A percentile compares a stretch with the other conserved stretches of the same genome.
Conservation (phyloP, 2,888 invertebrate genomes). For the Cepaea hortensis region DNA sequence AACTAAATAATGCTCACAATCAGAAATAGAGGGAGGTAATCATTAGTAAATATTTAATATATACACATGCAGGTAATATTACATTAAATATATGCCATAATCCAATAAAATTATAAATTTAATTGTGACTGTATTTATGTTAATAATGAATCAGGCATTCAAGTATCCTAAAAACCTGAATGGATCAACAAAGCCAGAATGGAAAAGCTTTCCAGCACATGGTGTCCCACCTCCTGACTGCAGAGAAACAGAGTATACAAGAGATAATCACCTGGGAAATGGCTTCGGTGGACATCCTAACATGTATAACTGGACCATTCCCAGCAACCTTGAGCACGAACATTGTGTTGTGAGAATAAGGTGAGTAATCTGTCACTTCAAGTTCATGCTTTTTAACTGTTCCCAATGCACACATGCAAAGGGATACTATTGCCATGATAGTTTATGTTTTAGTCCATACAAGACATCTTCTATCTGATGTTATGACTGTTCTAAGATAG, state of each 20-base stretch:
- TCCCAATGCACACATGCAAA: no score
- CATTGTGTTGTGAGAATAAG: conserved; percentile 74
- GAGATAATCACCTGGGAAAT: conserved; percentile 76
- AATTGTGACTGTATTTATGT: not conserved
- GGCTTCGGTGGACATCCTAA: conserved; percentile 71
- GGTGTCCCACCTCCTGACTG: conserved; percentile 73
- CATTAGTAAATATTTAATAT: no score
- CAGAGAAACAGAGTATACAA: conserved; percentile 72
- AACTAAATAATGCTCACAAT: no score
- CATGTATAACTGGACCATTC: conserved; percentile 75
- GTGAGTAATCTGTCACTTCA: conserved; percentile 51
- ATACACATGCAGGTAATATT: no score
- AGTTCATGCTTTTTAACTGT: not conserved
- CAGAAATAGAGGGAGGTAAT: no score
- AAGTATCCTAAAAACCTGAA: conserved; percentile 55
- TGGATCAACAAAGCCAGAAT: conserved; percentile 63
- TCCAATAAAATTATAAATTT: no score
- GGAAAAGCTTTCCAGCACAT: conserved; percentile 71
- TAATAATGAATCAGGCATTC: conserved; percentile 53
- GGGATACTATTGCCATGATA: no score
- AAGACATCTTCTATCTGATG: no score
- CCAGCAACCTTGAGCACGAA: conserved; percentile 65
- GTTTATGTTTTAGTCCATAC: no score
- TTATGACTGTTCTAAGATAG: no score
- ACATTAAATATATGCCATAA: no score